Evolutionary conservation across 2,797 vertebrate species (phyloP), one percentile per base, ranked within the genome.

Genomic region (Scolopax rusticola): DNA sequence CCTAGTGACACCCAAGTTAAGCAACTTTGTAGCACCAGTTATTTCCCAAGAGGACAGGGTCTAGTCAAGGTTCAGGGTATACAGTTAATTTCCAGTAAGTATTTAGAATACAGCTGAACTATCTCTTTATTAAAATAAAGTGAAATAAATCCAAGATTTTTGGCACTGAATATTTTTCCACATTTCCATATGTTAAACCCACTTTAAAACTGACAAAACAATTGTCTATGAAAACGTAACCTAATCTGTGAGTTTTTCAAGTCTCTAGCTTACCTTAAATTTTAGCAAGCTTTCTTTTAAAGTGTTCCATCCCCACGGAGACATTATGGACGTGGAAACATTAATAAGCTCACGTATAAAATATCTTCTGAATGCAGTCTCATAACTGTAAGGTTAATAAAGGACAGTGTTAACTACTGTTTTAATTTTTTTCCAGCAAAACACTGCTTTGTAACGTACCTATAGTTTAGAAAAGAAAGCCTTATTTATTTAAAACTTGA

Each of bases 401-500:
- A 96, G 96, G 94, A 83, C 77, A 75, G 96, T 70, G 85, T 84
- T 36, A 79, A 59, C 74, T 67, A 79, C 79, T 0, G 4, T 57
- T 97, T 95, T 89, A 75, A 50, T 61, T 89, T 92, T 91, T 95
- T 95, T 95, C 84, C 79, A 90, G 76, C 74, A 93, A 81, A 81
- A 69, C 80, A 94, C 91, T 96, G 89, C 92, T 96, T 87, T 87
- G 83, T 90, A 96, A 84, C 2, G 4, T 94, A 96, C 77, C 91
- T 95, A 93, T 96, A 95, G 89, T 92, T 95, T 97, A 96, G 93
- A 91, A 93, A 96, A 93, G 64, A 95, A 97, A 97, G 97, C 97
- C 95, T 98, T 98, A 96, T 96, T 96, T 97, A 94, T 96, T 97
- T 96, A 94, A 98, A 98, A 96, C 67, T 91, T 95, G 77, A 96